These are phyloP conservation scores for Amblyopsis rosae DNA, from an alignment of 2,113 vertebrate genomes.

Conservation along the genomic window DNA sequence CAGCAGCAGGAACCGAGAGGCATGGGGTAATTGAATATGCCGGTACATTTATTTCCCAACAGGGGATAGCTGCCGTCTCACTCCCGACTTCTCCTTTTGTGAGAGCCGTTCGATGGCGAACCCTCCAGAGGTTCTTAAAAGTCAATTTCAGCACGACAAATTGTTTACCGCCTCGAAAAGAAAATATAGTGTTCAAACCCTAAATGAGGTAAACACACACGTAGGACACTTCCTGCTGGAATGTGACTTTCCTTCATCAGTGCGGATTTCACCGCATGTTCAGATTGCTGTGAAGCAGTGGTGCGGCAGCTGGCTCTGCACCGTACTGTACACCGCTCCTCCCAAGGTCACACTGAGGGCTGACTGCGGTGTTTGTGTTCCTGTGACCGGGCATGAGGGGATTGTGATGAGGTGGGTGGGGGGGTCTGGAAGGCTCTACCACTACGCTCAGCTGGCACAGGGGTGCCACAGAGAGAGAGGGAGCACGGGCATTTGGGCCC, in stretches of 20 bases:
- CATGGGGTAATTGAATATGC: conserved; percentile 59
- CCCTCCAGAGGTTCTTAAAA: conserved; percentile 36
- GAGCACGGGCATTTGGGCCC: conserved; percentile 68
- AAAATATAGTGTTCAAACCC: conserved; percentile 14
- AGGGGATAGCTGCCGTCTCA: conserved; percentile 44
- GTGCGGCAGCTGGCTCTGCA: no score
- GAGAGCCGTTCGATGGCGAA: conserved; percentile 13
- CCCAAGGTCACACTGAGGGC: conserved; percentile 48
- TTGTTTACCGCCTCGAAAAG: conserved; percentile 34
- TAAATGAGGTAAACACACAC: background rate
- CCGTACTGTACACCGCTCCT: conserved; percentile 1
- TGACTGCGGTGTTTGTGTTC: conserved; percentile 37
- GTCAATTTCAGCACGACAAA: conserved; percentile 24
- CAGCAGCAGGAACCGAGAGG: conserved; percentile 40
- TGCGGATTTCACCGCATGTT: background rate
- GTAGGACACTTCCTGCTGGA: background rate
- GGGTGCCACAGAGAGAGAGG: conserved; percentile 38
- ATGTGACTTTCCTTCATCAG: background rate
- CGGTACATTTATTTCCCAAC: conserved; percentile 60
- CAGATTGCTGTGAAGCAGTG: background rate
- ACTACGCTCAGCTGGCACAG: conserved; percentile 68
- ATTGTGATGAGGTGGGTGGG: conserved; percentile 19
- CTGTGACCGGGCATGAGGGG: conserved; percentile 27
- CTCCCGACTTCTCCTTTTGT: conserved; percentile 23
- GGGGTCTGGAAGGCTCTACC: conserved; percentile 33